These are phyloP conservation scores for Dasysyrphus albostriatus DNA, from an alignment of 2,888 invertebrate species.

Conservation along the genomic window DNA sequence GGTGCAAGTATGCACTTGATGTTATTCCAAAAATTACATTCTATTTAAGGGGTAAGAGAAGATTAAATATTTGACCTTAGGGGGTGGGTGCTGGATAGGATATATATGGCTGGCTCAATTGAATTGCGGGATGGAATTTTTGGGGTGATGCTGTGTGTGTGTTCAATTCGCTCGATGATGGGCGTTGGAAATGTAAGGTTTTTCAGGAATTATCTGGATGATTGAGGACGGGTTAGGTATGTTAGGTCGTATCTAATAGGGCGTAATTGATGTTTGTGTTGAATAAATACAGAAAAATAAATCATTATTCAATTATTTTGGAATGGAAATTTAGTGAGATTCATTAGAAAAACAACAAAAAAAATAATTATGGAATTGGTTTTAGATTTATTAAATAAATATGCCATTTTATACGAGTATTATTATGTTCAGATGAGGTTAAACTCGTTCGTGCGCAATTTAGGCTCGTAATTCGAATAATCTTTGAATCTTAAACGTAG, in stretches of 20 bases:
- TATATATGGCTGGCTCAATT: not conserved
- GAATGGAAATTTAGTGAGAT: not conserved
- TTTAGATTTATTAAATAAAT: not conserved
- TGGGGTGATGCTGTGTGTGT: constrained; percentile 29
- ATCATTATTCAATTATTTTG: not conserved
- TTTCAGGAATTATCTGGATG: constrained; percentile 56
- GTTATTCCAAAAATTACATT: constrained; percentile 75
- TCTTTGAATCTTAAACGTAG: no score
- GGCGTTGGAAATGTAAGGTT: constrained; percentile 64
- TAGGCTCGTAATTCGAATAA: no score
- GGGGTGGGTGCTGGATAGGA: constrained; percentile 52
- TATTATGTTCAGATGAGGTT: no score
- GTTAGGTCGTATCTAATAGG: constrained; percentile 48
- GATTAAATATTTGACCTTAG: constrained; percentile 75
- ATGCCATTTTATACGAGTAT: no score
- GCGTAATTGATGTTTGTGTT: constrained; percentile 64
- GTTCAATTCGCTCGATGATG: not conserved
- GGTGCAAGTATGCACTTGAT: constrained; percentile 74
- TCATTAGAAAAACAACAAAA: not conserved
- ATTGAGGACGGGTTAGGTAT: constrained; percentile 48
- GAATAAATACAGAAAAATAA: constrained; percentile 46
- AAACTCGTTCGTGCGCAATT: no score
- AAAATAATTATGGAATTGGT: not conserved
- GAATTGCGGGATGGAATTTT: constrained; percentile 35
- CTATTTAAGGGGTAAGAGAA: constrained; percentile 55